Conservation (phyloP, 2,888 invertebrate genomes). For the Habrosyne pyritoides region DNA sequence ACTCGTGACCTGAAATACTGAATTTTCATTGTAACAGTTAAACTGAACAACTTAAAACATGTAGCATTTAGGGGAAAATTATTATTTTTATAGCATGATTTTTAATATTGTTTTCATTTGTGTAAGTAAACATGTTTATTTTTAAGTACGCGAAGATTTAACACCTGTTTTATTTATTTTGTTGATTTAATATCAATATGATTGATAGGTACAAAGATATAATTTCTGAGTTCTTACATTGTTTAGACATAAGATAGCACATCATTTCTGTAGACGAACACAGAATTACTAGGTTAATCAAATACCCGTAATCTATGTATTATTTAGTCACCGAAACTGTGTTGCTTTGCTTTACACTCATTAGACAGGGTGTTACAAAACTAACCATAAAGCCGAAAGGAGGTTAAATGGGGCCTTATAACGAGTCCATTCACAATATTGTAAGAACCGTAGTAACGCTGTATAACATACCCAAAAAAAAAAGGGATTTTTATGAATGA, state of each 20-base stretch:
- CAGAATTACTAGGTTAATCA: no score
- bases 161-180: conserved; percentile 55
- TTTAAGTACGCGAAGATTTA: conserved; percentile 37
- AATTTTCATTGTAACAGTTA: not conserved
- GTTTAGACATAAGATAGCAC: not conserved
- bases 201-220: conserved; percentile 22
- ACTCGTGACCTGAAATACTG: not conserved
- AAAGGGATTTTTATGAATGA: no score
- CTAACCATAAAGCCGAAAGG: no score
- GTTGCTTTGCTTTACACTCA: no score
- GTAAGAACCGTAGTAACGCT: no score
- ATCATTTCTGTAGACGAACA: not conserved
- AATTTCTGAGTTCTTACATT: not conserved
- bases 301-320: no score
- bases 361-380: no score
- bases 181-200: conserved; percentile 29
- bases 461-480: no score
- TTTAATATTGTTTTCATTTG: conserved; percentile 32
- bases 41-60: conserved; percentile 17
- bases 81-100: conserved; percentile 27
- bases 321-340: no score
- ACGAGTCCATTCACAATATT: no score
- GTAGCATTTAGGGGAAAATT: conserved; percentile 20
- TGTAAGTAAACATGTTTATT: conserved; percentile 37
- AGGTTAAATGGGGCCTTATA: no score